Conservation (phyloP, 2,888 invertebrate species). For the Harpalus rufipes region DNA sequence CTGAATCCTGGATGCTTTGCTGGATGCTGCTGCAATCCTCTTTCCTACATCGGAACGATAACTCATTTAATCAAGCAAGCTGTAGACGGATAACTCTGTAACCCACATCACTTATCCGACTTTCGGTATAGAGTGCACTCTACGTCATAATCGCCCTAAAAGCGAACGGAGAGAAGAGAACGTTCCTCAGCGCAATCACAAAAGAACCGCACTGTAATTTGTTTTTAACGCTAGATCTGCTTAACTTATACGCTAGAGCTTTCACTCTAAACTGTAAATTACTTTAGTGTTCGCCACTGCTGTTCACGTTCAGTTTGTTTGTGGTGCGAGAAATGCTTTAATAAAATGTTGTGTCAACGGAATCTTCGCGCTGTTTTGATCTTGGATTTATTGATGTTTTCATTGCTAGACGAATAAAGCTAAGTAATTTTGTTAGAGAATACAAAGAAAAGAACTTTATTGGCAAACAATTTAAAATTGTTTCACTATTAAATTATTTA, state of each 20-base stretch:
- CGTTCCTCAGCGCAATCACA: conserved; percentile 36
- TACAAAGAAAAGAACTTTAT: background rate
- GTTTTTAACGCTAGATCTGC: conserved; percentile 58
- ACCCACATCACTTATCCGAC: conserved; percentile 59
- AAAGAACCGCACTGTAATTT: conserved; percentile 65
- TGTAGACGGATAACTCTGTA: conserved; percentile 49
- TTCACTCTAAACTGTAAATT: conserved; percentile 33
- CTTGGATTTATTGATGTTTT: conserved; percentile 44
- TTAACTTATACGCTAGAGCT: conserved; percentile 26
- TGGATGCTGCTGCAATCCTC: conserved; percentile 38
- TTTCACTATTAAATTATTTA: background rate
- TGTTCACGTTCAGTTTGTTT: conserved; percentile 9
- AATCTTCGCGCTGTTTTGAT: conserved; percentile 28
- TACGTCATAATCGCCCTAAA: conserved; percentile 62
- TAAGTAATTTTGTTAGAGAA: background rate
- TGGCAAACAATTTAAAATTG: background rate
- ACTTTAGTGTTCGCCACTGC: background rate
- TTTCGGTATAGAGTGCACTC: conserved; percentile 38
- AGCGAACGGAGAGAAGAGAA: conserved; percentile 9
- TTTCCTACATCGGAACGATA: conserved; percentile 36
- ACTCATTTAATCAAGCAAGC: conserved; percentile 56
- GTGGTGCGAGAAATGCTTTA: conserved; percentile 31
- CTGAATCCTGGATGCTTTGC: conserved; percentile 2
- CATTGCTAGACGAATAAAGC: background rate
- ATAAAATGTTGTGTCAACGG: conserved; percentile 32